Percentiles rank a stretch among this genome's conserved stretches.
Conservation (phyloP, 1,140 invertebrate genomes). For the Potamilus streckersoni region DNA sequence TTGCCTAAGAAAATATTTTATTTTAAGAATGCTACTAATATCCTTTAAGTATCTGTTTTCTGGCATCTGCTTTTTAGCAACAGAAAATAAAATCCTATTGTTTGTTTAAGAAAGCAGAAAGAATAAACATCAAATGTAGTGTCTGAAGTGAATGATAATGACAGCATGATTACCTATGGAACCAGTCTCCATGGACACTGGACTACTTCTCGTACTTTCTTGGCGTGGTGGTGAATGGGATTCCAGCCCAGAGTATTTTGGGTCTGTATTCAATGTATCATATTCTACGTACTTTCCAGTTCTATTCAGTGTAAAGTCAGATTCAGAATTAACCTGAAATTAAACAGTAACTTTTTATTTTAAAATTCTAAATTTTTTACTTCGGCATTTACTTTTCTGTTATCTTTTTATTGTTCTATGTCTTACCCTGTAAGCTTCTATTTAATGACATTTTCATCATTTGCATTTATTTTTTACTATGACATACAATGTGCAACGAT, state of each 20-base stretch:
- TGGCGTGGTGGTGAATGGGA: conserved; percentile 54
- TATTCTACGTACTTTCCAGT: conserved; percentile 78
- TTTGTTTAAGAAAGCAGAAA: conserved; percentile 14
- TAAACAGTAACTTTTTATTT: not conserved
- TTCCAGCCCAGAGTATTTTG: conserved; percentile 62
- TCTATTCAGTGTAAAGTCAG: conserved; percentile 74
- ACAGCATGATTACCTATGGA: conserved; percentile 36
- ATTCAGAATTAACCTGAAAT: conserved; percentile 73
- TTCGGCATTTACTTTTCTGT: no score
- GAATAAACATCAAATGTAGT: no score
- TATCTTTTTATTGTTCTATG: no score
- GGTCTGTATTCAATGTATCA: conserved; percentile 75
- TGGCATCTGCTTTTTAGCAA: not conserved
- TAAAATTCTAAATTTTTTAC: not conserved
- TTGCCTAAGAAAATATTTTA: not conserved
- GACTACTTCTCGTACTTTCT: conserved; percentile 52
- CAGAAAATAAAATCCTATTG: not conserved
- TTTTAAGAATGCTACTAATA: not conserved
- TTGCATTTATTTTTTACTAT: no score
- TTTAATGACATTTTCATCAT: no score
- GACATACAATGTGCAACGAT: no score
- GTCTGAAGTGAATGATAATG: not conserved
- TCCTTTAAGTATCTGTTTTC: not conserved
- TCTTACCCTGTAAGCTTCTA: no score
- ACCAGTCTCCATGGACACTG: conserved; percentile 45